A percentile compares a stretch with the other conserved stretches of the same genome.
Conservation (phyloP, 2,113 vertebrate genomes). For the Sceloporus tristichus region DNA sequence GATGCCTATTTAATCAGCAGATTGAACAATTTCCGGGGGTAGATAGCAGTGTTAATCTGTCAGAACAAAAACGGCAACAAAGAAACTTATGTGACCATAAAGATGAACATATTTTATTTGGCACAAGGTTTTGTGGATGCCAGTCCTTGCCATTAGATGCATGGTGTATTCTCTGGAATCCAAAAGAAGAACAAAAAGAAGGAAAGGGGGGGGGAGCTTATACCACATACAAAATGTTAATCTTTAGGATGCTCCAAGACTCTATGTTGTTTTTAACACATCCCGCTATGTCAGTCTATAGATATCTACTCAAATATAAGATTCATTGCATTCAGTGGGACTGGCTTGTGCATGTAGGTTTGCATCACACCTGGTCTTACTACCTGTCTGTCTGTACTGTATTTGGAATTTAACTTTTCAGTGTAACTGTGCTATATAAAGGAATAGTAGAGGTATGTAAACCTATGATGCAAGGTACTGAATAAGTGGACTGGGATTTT, state of each 20-base stretch:
- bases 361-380: background rate
- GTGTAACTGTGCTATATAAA: background rate
- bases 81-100: background rate
- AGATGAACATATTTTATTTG: too few relatives aligned
- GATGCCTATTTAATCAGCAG: background rate
- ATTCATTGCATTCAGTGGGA: background rate
- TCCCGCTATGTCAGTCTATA: too few relatives aligned
- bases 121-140: background rate
- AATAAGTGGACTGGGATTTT: background rate
- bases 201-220: too few relatives aligned
- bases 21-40: too few relatives aligned
- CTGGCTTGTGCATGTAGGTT: background rate
- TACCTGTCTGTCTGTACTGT: background rate
- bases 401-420: background rate
- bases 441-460: background rate
- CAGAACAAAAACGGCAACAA: background rate
- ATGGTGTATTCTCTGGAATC: too few relatives aligned
- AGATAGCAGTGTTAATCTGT: too few relatives aligned
- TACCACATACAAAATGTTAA: too few relatives aligned
- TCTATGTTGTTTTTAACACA: background rate
- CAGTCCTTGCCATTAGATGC: too few relatives aligned
- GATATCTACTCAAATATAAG: background rate
- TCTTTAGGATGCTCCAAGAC: background rate
- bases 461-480: background rate
- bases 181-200: too few relatives aligned